phyloP scores from a whole-genome alignment of 2,797 vertebrate genomes.

The Eulemur mongoz region DNA sequence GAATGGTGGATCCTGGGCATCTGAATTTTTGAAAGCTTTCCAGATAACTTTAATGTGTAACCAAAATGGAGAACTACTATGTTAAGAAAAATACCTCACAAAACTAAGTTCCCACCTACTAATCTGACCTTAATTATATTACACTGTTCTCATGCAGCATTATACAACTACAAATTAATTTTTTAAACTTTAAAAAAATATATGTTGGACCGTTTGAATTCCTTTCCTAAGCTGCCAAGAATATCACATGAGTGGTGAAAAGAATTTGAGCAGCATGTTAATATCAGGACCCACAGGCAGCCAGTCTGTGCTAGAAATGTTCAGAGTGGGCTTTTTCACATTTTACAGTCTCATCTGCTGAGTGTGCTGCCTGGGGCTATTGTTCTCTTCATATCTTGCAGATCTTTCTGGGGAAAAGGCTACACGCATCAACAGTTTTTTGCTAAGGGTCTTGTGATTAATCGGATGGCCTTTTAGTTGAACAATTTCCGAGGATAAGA shows the following conservation, averaged over 20 bases:
- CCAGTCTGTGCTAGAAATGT: conserved; percentile 52
- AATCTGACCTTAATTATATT: background rate
- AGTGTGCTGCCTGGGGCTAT: conserved; percentile 67
- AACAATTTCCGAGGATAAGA: conserved; percentile 20
- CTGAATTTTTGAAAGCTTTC: background rate
- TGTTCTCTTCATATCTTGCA: conserved; percentile 58
- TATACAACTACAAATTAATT: background rate
- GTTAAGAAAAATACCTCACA: background rate
- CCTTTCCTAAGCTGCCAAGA: background rate
- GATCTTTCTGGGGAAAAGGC: conserved; percentile 54
- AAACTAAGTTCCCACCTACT: background rate
- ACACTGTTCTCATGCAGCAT: background rate
- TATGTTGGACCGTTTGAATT: background rate
- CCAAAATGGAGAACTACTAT: background rate
- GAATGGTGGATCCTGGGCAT: background rate
- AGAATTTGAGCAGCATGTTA: background rate
- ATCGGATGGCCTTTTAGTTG: conserved; percentile 52
- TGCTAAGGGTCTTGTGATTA: conserved; percentile 56
- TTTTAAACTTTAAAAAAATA: background rate
- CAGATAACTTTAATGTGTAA: background rate
- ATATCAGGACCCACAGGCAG: conserved; percentile 31
- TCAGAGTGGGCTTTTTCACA: conserved; percentile 50
- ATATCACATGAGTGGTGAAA: background rate
- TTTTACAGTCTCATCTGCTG: conserved; percentile 55
- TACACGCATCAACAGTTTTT: conserved; percentile 34